These are phyloP conservation scores for Drosophila cognata DNA, from an alignment of 2,888 invertebrate genomes.

Conservation along the genomic window DNA sequence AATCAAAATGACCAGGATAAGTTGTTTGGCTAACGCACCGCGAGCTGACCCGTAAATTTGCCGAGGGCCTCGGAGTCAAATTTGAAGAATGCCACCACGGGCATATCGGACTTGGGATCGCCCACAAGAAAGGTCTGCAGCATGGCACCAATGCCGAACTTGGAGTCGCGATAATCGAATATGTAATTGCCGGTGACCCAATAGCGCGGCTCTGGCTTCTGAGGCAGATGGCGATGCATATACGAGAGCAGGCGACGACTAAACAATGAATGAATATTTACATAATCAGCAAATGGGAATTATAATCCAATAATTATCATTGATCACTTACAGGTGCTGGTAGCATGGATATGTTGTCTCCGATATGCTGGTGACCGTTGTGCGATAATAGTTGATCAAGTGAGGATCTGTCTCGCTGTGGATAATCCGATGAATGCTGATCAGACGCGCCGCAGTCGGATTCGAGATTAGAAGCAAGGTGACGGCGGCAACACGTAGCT, in stretches of 20 bases:
- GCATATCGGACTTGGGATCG: slow-evolving; percentile 88
- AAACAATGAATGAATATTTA: slow-evolving; percentile 3
- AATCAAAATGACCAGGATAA: neutral
- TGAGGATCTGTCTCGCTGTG: slow-evolving; percentile 87
- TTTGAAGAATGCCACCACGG: slow-evolving; percentile 87
- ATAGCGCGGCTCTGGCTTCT: slow-evolving; percentile 86
- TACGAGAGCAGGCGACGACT: slow-evolving; percentile 89
- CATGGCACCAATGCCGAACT: slow-evolving; percentile 87
- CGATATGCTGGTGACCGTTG: slow-evolving; percentile 89
- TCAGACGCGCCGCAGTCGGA: slow-evolving; percentile 88
- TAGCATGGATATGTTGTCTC: slow-evolving; percentile 89
- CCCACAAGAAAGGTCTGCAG: slow-evolving; percentile 88
- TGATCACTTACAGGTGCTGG: slow-evolving; percentile 87
- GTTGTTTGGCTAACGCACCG: slow-evolving; percentile 76
- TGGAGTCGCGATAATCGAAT: slow-evolving; percentile 89
- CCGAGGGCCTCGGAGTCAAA: slow-evolving; percentile 87
- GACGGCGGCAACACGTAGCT: slow-evolving; percentile 89
- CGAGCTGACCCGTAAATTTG: slow-evolving; percentile 87
- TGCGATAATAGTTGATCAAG: slow-evolving; percentile 90
- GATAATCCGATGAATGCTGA: slow-evolving; percentile 90
- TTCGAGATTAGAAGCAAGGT: slow-evolving; percentile 88
- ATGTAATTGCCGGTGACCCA: slow-evolving; percentile 91
- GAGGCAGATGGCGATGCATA: slow-evolving; percentile 87
- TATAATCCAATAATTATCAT: neutral
- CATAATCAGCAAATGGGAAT: neutral